Conservation (phyloP, 92 coral and sea anemone species). For the Blastomussa wellsi region DNA sequence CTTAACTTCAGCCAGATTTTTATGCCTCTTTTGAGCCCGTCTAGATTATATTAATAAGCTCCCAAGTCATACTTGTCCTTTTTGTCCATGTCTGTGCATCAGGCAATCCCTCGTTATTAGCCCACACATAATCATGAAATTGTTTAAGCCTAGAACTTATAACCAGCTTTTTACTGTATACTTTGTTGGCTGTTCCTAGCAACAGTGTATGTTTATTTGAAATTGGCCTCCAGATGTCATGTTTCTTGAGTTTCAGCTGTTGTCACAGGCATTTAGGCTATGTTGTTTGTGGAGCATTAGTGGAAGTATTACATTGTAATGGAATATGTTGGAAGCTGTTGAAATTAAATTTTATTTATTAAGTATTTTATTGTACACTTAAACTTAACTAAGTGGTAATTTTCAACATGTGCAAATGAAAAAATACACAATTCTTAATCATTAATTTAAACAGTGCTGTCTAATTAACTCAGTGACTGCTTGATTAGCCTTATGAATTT, state of each 20-base stretch:
- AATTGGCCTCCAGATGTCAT: not conserved
- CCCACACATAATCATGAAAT: too few relatives aligned
- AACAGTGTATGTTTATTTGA: not conserved
- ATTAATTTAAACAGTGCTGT: not conserved
- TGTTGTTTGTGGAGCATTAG: not conserved
- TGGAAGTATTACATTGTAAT: not conserved
- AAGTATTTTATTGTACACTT: constrained; percentile 10
- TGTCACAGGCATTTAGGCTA: not conserved
- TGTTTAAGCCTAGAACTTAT: too few relatives aligned
- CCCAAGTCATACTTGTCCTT: too few relatives aligned
- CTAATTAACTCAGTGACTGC: not conserved
- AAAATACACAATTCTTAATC: not conserved
- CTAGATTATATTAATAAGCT: too few relatives aligned
- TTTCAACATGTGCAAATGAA: not conserved
- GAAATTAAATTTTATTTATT: constrained; percentile 25
- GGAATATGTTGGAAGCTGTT: not conserved
- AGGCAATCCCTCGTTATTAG: too few relatives aligned
- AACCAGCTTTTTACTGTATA: not conserved
- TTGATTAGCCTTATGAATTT: not conserved
- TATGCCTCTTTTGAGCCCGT: too few relatives aligned
- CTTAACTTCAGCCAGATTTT: too few relatives aligned
- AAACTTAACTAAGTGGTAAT: not conserved
- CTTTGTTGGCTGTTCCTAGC: not conserved
- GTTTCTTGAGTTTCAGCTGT: not conserved
- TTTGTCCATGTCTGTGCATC: too few relatives aligned